Percentiles rank a stretch among this genome's conserved stretches.
These are phyloP conservation scores for Drosophila nasuta DNA, from an alignment of 1,140 invertebrate genomes.

Conservation along the genomic window DNA sequence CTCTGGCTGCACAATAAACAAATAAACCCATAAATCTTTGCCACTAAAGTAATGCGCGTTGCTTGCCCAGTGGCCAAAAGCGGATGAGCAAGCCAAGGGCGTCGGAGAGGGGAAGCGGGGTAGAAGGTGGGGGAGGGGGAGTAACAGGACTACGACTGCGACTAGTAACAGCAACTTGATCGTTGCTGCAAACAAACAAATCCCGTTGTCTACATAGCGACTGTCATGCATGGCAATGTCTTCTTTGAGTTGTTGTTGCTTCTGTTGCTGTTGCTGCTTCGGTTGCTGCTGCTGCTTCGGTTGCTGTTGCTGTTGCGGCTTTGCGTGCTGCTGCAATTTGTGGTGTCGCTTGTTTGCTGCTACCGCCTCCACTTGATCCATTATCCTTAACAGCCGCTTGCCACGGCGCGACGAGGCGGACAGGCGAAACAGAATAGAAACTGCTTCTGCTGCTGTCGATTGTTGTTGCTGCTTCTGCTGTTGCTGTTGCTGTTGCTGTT, in stretches of 20 bases:
- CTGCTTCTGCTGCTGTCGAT: slow-evolving; percentile 30
- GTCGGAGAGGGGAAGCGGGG: not conserved
- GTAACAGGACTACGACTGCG: not conserved
- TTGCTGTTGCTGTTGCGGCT: slow-evolving; percentile 40
- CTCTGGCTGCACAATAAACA: slow-evolving; percentile 56
- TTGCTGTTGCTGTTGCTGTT: slow-evolving; percentile 8
- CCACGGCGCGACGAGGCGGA: not conserved
- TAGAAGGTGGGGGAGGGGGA: not conserved
- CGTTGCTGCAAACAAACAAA: slow-evolving; percentile 72
- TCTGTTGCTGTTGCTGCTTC: slow-evolving; percentile 9
- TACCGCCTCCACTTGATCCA: slow-evolving; percentile 77
- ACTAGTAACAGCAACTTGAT: slow-evolving; percentile 49
- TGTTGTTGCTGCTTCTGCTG: slow-evolving; percentile 18
- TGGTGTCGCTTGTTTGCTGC: slow-evolving; percentile 73
- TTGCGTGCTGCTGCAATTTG: slow-evolving; percentile 72
- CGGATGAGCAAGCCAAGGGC: not conserved
- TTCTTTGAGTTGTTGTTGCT: slow-evolving; percentile 25
- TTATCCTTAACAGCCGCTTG: slow-evolving; percentile 61
- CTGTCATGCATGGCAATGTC: slow-evolving; percentile 70
- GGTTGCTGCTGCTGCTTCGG: slow-evolving; percentile 22
- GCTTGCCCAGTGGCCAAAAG: slow-evolving; percentile 6
- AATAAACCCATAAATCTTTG: slow-evolving; percentile 80
- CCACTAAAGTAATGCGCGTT: slow-evolving; percentile 60
- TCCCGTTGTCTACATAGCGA: slow-evolving; percentile 68
- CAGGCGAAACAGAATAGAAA: slow-evolving; percentile 12